Percentiles rank a stretch among this genome's conserved stretches.
phyloP scores from a whole-genome alignment of 2,888 invertebrate genomes.

The Tricholauxania praeusta region DNA sequence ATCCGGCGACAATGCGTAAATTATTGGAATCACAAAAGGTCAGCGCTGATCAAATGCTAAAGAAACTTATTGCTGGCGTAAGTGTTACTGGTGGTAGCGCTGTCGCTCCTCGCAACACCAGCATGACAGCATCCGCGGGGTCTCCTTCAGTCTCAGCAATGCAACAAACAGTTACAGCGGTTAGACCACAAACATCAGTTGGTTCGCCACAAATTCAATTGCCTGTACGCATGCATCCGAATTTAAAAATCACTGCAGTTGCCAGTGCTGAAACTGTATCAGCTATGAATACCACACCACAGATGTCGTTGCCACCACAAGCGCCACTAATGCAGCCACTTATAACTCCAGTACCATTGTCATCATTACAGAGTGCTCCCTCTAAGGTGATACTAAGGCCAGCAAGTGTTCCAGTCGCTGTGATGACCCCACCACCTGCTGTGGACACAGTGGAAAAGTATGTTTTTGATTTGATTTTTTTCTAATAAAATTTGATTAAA shows the following conservation, averaged over 20 bases:
- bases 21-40: conserved; percentile 60
- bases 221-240: conserved; percentile 53
- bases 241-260: conserved; percentile 55
- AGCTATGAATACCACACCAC: conserved; percentile 27
- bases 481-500: neutral
- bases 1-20: conserved; percentile 61
- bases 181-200: neutral
- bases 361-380: conserved; percentile 43
- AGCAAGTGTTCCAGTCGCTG: neutral
- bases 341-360: conserved; percentile 48
- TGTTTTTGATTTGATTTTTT: conserved; percentile 31
- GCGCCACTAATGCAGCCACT: conserved; percentile 22
- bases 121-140: neutral
- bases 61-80: conserved; percentile 55
- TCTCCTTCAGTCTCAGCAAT: conserved; percentile 31
- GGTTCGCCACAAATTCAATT: conserved; percentile 43
- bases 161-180: neutral
- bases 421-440: neutral
- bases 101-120: neutral
- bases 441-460: conserved; percentile 37
- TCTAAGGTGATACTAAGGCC: neutral
- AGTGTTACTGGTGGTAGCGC: conserved; percentile 44
- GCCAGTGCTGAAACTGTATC: conserved; percentile 48
- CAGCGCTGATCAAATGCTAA: conserved; percentile 62
- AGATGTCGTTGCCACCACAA: conserved; percentile 10